Evolutionary conservation across 2,797 vertebrate species (phyloP), one percentile per base, ranked within the genome.

Genomic region (Phataginus tricuspis): DNA sequence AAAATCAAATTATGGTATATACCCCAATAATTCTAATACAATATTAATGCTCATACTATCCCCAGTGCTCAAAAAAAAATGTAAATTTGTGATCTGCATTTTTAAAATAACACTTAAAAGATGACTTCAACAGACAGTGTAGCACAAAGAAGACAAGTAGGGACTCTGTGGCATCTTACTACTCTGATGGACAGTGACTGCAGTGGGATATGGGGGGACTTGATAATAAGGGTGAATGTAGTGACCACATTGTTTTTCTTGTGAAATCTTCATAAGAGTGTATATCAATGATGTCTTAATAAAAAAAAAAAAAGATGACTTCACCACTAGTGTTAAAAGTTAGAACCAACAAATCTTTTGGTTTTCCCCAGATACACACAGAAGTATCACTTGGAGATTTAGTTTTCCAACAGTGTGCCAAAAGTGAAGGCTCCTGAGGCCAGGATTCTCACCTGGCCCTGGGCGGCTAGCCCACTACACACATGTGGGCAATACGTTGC

Each of bases 1-100:
- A 82, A 96, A 94, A 85, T 72, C 15, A 82, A 74, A 80, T 64
- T 27, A 96, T 77, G 25, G 45, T 7, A 89, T 16, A 69, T 37
- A 69, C 0, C 5, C 13, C 19, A 84, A 37, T 66, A 94, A 96
- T 86, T 87, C 10, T 71, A 91, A 55, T 53, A 87, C 23, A 55
- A 92, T 91, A 90, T 59, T 53, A 91, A 45, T n/a, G 10, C 0
- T 90, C 45, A 83, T 97, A 39, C 31, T 37, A 82, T 53, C 15
- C 29, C 34, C 7, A 79, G 15, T 55, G 39, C 2, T 45, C 75
- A 89, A 31, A 77, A 93, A 93, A 97, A 87, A 64, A 87, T 37
- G 21, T 31, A 94, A 94, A 92, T 11, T 3, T n/a, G 49, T 6
- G 27, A 53, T 77, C 64, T 89, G 31, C 71, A 39, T 39, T 82